Percentiles rank a stretch among this genome's conserved stretches.
phyloP scores from a whole-genome alignment of 2,888 invertebrate species.

The Merodon equestris region DNA sequence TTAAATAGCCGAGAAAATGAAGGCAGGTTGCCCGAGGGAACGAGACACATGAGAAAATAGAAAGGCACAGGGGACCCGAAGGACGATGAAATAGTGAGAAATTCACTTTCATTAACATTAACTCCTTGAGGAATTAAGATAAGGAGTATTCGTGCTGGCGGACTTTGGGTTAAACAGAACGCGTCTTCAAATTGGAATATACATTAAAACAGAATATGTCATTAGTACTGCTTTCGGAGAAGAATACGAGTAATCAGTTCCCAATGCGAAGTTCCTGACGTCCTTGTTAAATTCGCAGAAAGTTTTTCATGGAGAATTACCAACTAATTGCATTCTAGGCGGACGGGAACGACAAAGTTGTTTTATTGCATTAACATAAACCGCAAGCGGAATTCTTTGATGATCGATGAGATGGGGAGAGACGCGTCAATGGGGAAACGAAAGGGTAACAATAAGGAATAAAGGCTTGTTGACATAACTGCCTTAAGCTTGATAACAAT shows the following conservation, averaged over 20 bases:
- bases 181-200: conserved; percentile 48
- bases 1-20: conserved; percentile 34
- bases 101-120: conserved; percentile 58
- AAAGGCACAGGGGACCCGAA: too few relatives aligned
- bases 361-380: neutral
- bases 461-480: too few relatives aligned
- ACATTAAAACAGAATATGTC: conserved; percentile 53
- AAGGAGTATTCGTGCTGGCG: conserved; percentile 19
- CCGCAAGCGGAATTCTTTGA: neutral
- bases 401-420: conserved; percentile 2
- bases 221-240: conserved; percentile 29
- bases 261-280: too few relatives aligned
- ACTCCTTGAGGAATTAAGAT: conserved; percentile 57
- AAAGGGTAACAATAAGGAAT: too few relatives aligned
- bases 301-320: neutral
- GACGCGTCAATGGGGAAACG: too few relatives aligned
- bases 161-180: conserved; percentile 33
- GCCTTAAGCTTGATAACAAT: too few relatives aligned
- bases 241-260: conserved; percentile 1
- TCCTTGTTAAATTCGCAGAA: neutral
- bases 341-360: neutral
- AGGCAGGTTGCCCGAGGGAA: conserved; percentile 5
- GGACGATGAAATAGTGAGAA: conserved; percentile 24
- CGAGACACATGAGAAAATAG: too few relatives aligned
- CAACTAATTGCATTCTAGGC: neutral